Conservation (phyloP, 2,113 vertebrate species). For the Gambusia holbrooki region DNA sequence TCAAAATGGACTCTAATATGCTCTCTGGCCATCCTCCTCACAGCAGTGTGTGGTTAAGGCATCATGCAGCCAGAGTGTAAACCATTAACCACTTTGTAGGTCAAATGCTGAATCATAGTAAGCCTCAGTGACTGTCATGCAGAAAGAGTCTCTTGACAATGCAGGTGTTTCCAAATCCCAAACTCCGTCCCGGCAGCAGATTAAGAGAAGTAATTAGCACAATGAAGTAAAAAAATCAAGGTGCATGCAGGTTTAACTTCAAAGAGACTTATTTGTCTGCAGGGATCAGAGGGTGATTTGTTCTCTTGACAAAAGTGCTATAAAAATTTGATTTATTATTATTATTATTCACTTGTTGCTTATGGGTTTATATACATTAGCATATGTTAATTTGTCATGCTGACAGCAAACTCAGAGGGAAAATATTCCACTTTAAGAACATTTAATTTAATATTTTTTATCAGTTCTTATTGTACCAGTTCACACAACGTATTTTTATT, state of each 20-base stretch:
- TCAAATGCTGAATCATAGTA: slow-evolving; percentile 53
- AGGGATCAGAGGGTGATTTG: neutral
- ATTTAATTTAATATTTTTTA: slow-evolving; percentile 8
- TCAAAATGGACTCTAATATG: slow-evolving; percentile 24
- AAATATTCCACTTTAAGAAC: slow-evolving; percentile 3
- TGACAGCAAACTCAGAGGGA: neutral
- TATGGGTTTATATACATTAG: neutral
- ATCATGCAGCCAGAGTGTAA: slow-evolving; percentile 32
- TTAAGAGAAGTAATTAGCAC: slow-evolving; percentile 39
- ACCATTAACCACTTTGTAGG: slow-evolving; percentile 60
- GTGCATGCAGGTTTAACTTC: slow-evolving; percentile 31
- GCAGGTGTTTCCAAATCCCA: slow-evolving; percentile 49
- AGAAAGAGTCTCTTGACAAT: neutral
- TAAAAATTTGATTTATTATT: too few species aligned
- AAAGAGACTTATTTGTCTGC: slow-evolving; percentile 22
- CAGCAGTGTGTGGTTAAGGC: slow-evolving; percentile 26
- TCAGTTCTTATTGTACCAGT: neutral
- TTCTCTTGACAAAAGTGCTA: too few species aligned
- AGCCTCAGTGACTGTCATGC: slow-evolving; percentile 27
- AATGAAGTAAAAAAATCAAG: neutral
- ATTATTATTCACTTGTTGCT: neutral
- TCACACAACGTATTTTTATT: neutral
- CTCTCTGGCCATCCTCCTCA: slow-evolving; percentile 42
- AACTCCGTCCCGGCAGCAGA: slow-evolving; percentile 7
- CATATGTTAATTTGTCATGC: neutral